Conservation (phyloP, 2,888 invertebrate genomes). For the Agrochola macilenta region DNA sequence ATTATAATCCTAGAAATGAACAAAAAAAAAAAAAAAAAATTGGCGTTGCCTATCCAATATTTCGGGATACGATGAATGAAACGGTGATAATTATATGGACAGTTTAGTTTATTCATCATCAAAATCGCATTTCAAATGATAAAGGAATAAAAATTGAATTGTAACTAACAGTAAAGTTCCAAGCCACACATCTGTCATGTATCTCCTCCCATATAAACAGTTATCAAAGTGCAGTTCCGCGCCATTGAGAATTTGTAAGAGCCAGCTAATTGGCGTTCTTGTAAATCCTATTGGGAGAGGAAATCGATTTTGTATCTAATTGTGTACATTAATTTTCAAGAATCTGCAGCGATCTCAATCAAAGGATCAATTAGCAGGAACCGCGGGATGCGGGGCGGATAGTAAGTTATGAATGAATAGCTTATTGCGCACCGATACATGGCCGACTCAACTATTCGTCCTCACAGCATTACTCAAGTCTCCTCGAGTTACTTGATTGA, state of each 20-base stretch:
- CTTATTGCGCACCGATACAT: conserved; percentile 18
- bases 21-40: neutral
- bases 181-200: neutral
- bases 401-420: conserved; percentile 25
- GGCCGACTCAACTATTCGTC: neutral
- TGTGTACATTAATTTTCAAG: conserved; percentile 7
- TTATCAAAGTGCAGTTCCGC: neutral
- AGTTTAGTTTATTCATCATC: neutral
- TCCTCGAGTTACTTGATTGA: neutral
- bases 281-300: neutral
- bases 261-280: conserved; percentile 16
- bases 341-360: conserved; percentile 23
- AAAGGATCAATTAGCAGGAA: conserved; percentile 30
- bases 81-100: neutral
- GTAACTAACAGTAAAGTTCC: neutral
- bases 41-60: neutral
- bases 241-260: neutral
- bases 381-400: no score
- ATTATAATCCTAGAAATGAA: neutral
- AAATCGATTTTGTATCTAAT: conserved; percentile 1
- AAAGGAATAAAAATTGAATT: neutral
- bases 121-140: neutral
- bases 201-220: neutral
- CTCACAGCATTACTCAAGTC: neutral
- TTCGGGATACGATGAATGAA: neutral